Conservation (phyloP, 1,140 invertebrate species). For the Helicoverpa zea region DNA sequence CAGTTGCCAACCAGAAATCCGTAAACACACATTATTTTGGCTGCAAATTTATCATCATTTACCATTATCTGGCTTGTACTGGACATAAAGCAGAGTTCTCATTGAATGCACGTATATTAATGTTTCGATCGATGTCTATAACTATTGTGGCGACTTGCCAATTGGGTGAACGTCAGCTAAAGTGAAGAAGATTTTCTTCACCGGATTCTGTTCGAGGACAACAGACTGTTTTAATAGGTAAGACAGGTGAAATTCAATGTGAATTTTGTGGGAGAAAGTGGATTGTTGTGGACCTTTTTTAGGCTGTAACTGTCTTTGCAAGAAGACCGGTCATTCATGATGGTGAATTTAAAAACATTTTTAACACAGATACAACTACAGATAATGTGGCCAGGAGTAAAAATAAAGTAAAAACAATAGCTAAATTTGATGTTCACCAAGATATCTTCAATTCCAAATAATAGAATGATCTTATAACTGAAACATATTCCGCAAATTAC, state of each 20-base stretch:
- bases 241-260: neutral
- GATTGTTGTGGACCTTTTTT: too few relatives aligned
- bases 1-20: conserved; percentile 9
- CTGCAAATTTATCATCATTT: conserved; percentile 25
- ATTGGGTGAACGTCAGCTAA: conserved; percentile 64
- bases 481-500: too few relatives aligned
- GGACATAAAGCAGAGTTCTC: conserved; percentile 48
- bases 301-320: too few relatives aligned
- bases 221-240: neutral
- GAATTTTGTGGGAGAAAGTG: neutral
- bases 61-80: conserved; percentile 16
- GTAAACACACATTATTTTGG: neutral
- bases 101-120: conserved; percentile 67
- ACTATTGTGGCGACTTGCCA: conserved; percentile 63
- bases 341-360: too few relatives aligned
- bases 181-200: conserved; percentile 56
- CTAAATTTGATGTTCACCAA: too few relatives aligned
- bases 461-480: too few relatives aligned
- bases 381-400: too few relatives aligned
- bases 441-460: too few relatives aligned
- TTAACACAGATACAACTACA: too few relatives aligned
- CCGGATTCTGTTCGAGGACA: conserved; percentile 27
- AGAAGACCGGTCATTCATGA: too few relatives aligned
- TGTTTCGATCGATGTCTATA: conserved; percentile 62
- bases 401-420: too few relatives aligned